Base-by-base conservation (phyloP, 2,888 invertebrate species). In the Drosophila mimica region DNA sequence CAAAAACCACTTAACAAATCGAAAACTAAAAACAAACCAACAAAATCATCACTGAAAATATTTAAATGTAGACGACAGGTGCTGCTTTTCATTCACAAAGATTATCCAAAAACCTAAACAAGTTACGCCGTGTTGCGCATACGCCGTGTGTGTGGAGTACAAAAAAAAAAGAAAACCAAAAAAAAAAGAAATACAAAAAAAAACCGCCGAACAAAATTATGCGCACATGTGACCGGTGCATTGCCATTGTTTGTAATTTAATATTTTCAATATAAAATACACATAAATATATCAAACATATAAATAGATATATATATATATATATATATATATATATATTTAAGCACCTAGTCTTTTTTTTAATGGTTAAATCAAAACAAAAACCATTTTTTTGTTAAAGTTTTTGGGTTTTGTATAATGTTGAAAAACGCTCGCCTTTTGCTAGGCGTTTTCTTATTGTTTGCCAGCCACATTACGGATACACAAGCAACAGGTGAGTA, bases 401-500 rank as follows among this genome's bases (percentile, higher is more conserved):
- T 38, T 70, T 51, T 43, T 9, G 59, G 59, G 59, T 73, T 43
- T 56, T 61, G 63, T 58, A 70, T 59, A 77, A 90, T 85, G 85
- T 71, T 70, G 66, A 82, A 74, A 71, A 78, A 74, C 78, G 64
- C 68, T 68, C 66, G 72, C 53, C 73, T 86, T 52, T 43, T 76
- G 57, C 63, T 65, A 71, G 83, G 89, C 81, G 71, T 63, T 78
- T 54, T 83, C 30, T 36, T 86, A 59, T 20, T 88, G 57, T 70
- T 74, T 62, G 89, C 74, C 73, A 67, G 84, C 74, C 57, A 51
- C 31, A 54, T 69, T 78, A 46, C 75, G 73, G 68, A 86, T 81
- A 88, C 81, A 60, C 71, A 78, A 62, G 90, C 81, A 54, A 60
- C 78, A 61, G 90, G 85, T 85, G 61, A 82, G 85, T 76, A 83